A percentile compares a stretch with the other conserved stretches of the same genome.
phyloP scores from a whole-genome alignment of 1,140 invertebrate species.

The Heliconius himera region DNA sequence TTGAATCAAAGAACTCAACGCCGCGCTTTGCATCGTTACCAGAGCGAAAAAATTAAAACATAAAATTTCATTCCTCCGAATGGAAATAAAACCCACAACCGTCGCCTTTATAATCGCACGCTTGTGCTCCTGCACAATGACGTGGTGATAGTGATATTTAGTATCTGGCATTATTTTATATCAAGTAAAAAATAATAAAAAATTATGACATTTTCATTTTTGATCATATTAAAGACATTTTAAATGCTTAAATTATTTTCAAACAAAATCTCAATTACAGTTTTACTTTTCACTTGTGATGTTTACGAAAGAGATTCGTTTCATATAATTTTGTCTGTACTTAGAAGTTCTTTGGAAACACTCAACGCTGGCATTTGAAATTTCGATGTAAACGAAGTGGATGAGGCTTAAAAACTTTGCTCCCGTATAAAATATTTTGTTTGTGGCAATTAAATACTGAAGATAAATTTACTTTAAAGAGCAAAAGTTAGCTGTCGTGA shows the following conservation, averaged over 20 bases:
- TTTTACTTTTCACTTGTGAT: background rate
- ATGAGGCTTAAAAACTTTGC: background rate
- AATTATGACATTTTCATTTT: no score
- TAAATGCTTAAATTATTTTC: background rate
- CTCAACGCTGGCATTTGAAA: conserved; percentile 22
- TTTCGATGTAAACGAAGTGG: conserved; percentile 17
- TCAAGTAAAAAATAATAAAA: background rate
- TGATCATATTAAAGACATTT: background rate
- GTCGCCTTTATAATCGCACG: no score
- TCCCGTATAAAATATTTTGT: background rate
- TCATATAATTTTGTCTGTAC: background rate
- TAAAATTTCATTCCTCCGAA: no score
- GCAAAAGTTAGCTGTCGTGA: no score
- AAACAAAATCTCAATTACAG: background rate
- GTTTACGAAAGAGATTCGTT: conserved; percentile 5
- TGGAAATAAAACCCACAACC: no score
- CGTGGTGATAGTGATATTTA: no score
- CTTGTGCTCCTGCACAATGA: no score
- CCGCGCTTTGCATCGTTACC: no score
- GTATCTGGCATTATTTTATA: background rate
- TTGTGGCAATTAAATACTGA: background rate
- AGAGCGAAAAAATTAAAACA: no score
- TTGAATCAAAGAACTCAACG: no score
- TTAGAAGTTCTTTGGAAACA: conserved; percentile 19
- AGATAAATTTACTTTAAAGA: background rate